phyloP scores from a whole-genome alignment of 2,797 vertebrate species.

The Acanthopagrus latus region DNA sequence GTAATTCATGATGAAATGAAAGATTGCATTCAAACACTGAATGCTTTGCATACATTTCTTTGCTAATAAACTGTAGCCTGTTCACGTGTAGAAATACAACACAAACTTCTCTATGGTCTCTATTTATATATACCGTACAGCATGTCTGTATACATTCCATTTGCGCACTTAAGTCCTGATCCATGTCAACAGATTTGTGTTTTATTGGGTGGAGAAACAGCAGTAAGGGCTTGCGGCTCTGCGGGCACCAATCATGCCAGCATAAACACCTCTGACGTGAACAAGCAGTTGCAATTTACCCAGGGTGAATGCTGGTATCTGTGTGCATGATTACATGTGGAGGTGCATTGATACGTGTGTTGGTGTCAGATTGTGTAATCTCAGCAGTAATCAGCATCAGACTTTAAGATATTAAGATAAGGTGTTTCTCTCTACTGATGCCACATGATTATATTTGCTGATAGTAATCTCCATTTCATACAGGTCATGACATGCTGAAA shows the following conservation, averaged over 20 bases:
- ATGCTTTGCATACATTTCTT: not conserved
- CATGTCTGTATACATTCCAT: constrained; percentile 53
- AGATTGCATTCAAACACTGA: too few species aligned
- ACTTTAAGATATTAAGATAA: constrained; percentile 10
- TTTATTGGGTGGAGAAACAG: constrained; percentile 75
- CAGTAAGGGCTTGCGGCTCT: constrained; percentile 65
- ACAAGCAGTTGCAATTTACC: constrained; percentile 57
- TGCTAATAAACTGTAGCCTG: not conserved
- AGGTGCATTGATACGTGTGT: constrained; percentile 2
- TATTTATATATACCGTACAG: constrained; percentile 12
- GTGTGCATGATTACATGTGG: constrained; percentile 20
- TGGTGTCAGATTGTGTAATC: constrained; percentile 27
- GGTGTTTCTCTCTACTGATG: constrained; percentile 14
- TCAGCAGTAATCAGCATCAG: constrained; percentile 11
- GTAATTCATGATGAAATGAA: too few species aligned
- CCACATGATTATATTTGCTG: constrained; percentile 16
- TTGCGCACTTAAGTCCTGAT: constrained; percentile 62
- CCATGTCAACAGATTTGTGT: constrained; percentile 74
- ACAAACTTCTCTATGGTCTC: constrained; percentile 21
- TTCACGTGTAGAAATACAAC: constrained; percentile 7
- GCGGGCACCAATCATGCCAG: constrained; percentile 67
- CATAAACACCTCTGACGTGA: constrained; percentile 70
- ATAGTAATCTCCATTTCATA: not conserved
- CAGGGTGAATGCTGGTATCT: constrained; percentile 46
- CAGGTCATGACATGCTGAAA: not conserved